Conservation (phyloP, 2,888 invertebrate species). For the Saturnia pavonia region DNA sequence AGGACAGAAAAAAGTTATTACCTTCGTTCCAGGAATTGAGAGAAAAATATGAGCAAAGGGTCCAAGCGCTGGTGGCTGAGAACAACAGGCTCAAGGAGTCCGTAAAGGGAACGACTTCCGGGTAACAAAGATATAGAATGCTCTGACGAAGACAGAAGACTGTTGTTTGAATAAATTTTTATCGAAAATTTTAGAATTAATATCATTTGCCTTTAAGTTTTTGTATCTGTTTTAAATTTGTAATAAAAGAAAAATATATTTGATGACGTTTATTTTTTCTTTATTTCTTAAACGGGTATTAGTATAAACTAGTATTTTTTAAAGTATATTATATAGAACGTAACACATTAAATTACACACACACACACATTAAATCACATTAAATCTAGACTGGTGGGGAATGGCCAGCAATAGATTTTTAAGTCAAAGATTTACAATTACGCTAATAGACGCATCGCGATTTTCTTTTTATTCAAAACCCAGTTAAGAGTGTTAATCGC, state of each 20-base stretch:
- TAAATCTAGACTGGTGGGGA: too few species aligned
- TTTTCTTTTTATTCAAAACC: too few species aligned
- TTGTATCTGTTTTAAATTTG: not conserved
- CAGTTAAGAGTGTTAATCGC: too few species aligned
- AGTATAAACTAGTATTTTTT: too few species aligned
- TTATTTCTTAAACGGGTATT: too few species aligned
- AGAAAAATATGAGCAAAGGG: slow-evolving; percentile 85
- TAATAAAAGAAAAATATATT: not conserved
- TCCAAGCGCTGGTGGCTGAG: slow-evolving; percentile 79
- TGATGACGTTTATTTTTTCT: not conserved
- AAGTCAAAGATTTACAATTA: too few species aligned
- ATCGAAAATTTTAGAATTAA: not conserved
- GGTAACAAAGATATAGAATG: slow-evolving; percentile 19
- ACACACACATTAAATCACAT: too few species aligned
- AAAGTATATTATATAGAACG: too few species aligned
- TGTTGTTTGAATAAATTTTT: slow-evolving; percentile 21
- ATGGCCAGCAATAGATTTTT: too few species aligned
- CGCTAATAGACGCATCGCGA: too few species aligned
- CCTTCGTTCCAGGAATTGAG: slow-evolving; percentile 79
- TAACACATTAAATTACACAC: too few species aligned
- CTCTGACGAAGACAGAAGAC: slow-evolving; percentile 24
- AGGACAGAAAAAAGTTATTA: too few species aligned
- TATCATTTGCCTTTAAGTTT: not conserved
- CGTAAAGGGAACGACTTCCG: slow-evolving; percentile 27
- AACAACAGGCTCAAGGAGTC: slow-evolving; percentile 67